These are phyloP conservation scores for Cyanocitta stelleri DNA, from an alignment of 2,113 vertebrate genomes.

Conservation along the genomic window DNA sequence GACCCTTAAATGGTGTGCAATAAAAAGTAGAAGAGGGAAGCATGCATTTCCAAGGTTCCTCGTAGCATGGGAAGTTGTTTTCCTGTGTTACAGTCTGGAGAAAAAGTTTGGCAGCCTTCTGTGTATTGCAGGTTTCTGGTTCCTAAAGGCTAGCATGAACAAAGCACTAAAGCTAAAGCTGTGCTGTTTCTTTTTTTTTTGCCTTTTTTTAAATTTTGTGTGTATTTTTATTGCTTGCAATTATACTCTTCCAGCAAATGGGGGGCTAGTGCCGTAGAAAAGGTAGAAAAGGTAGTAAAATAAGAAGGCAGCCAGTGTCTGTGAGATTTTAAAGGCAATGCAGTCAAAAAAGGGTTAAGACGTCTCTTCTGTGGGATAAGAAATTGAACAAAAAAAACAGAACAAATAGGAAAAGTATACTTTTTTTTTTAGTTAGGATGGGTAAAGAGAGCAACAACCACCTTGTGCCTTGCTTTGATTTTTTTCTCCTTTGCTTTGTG, in stretches of 20 bases:
- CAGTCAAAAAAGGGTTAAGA: neutral
- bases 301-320: neutral
- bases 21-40: neutral
- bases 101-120: neutral
- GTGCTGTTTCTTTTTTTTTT: fast-evolving
- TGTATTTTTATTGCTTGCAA: neutral
- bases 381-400: neutral
- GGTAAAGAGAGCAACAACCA: neutral
- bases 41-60: neutral
- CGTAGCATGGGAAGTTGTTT: neutral
- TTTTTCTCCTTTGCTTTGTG: neutral
- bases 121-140: neutral
- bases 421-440: neutral
- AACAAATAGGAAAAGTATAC: neutral
- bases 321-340: neutral
- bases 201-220: too few species aligned
- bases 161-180: neutral
- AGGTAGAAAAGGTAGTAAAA: neutral
- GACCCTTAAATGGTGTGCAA: neutral
- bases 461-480: neutral
- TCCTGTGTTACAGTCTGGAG: neutral
- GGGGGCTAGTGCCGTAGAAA: neutral
- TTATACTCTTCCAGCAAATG: neutral
- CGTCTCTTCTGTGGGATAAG: neutral
- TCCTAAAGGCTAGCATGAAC: neutral